Conservation (phyloP, 2,113 vertebrate species). For the Corvus moneduloides region DNA sequence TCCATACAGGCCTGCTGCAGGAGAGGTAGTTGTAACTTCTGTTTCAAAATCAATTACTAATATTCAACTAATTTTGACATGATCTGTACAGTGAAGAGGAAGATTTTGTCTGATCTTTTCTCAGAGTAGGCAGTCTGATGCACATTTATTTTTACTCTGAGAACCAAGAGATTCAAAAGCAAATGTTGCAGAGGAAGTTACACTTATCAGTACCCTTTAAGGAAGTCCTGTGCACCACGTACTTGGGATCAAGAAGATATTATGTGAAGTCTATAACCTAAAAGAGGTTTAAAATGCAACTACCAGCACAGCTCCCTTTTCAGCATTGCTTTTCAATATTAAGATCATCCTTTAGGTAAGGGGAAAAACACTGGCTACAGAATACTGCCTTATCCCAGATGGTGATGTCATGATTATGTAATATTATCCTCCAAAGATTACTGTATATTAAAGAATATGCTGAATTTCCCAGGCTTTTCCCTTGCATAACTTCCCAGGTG, state of each 20-base stretch:
- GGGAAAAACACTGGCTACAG: neutral
- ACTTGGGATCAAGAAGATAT: neutral
- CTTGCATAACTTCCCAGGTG: neutral
- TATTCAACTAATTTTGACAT: neutral
- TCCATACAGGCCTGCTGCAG: neutral
- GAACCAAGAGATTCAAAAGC: neutral
- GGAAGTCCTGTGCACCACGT: neutral
- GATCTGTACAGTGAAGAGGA: neutral
- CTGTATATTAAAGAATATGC: neutral
- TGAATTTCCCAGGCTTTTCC: neutral
- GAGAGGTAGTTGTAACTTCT: neutral
- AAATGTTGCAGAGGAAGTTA: neutral
- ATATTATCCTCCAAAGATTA: neutral
- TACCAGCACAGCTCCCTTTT: neutral
- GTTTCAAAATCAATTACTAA: neutral
- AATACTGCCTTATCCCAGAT: neutral
- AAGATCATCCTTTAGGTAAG: neutral
- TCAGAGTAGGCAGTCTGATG: neutral
- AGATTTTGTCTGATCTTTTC: neutral
- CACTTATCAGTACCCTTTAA: neutral
- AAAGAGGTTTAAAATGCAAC: neutral
- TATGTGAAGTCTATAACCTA: neutral
- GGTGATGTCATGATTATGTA: neutral
- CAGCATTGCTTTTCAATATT: neutral
- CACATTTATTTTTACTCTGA: neutral